Base-by-base conservation (phyloP, 2,797 vertebrate genomes). In the Cichlasoma orientale region DNA sequence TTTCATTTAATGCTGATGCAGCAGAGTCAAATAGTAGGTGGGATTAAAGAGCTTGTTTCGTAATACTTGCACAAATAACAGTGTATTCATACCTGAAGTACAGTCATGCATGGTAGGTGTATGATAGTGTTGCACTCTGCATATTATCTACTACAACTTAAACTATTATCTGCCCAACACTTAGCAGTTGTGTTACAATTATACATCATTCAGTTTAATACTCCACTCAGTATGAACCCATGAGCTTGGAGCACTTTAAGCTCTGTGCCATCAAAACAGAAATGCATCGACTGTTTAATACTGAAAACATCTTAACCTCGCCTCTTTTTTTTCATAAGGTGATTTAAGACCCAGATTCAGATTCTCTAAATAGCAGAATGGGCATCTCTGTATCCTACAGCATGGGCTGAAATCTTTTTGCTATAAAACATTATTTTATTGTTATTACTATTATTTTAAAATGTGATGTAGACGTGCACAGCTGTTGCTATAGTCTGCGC, bases 1-100 rank as follows among this genome's bases (percentile, higher is more conserved):
- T 88, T 78, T 78, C 73, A 75, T 47, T 47, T 75, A 74, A 77
- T 81, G 91, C 92, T 93, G 91, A 93, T 87, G 82, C 90, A 91
- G 93, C 90, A 88, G 21, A 63, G 70, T 83, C 82, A 75, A 87
- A 80, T 70, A 81, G 88, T 86, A 84, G 87, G 88, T 77, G 82
- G 76, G 82, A 92, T 88, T 86, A 59, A 66, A 82, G 58, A 54
- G 73, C 74, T 88, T 72, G 76, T 82, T 87, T 90, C 75, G 84
- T 77, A 86, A 75, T 72, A 80, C 75, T 53, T 72, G 74, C 82
- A 88, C 72, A 80, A 85, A 88, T 75, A 84, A 78, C 57, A 82
- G 72, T 78, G 72, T 69, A 75, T 89, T 84, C 77, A 87, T 79
- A 86, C 75, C 56, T 59, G 81, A 57, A 58, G 55, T 13, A 58